Percentiles rank a stretch among this genome's conserved stretches.
phyloP scores from a whole-genome alignment of 2,113 vertebrate species.

The Anguilla japonica region DNA sequence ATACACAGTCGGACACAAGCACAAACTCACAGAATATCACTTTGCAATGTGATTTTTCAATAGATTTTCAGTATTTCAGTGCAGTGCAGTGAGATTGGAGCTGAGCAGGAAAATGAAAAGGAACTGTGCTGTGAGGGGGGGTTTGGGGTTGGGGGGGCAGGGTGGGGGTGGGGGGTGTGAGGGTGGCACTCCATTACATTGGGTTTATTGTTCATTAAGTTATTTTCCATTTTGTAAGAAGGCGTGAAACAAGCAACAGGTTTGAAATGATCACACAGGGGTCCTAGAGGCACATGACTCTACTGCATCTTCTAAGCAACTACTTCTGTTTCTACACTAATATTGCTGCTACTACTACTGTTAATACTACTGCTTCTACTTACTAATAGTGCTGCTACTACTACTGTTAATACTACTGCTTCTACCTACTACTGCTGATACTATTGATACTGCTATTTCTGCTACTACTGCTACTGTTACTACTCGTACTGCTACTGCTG shows the following conservation, averaged over 20 bases:
- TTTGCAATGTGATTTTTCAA: slow-evolving; percentile 64
- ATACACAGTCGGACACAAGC: background rate
- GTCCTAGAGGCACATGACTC: slow-evolving; percentile 38
- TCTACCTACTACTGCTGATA: too few species aligned
- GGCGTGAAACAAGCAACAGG: slow-evolving; percentile 14
- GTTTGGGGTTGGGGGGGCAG: background rate
- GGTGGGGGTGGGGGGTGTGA: background rate
- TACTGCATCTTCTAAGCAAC: slow-evolving; percentile 24
- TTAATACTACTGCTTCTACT: too few species aligned
- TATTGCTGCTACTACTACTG: too few species aligned
- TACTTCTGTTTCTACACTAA: too few species aligned
- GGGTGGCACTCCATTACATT: background rate
- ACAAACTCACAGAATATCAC: slow-evolving; percentile 49
- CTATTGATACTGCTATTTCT: too few species aligned
- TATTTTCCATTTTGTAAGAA: slow-evolving; percentile 22
- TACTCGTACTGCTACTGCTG: too few species aligned
- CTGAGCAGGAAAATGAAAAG: background rate
- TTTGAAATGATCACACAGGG: slow-evolving; percentile 21
- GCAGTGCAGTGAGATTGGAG: slow-evolving; percentile 56
- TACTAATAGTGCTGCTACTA: too few species aligned
- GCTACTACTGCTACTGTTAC: too few species aligned
- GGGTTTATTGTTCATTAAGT: slow-evolving; percentile 10
- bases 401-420: too few species aligned
- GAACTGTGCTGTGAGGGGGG: slow-evolving; percentile 10
- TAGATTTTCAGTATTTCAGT: slow-evolving; percentile 56